phyloP scores from a whole-genome alignment of 2,888 invertebrate species.

The Drosophila nr. perissopoda region DNA sequence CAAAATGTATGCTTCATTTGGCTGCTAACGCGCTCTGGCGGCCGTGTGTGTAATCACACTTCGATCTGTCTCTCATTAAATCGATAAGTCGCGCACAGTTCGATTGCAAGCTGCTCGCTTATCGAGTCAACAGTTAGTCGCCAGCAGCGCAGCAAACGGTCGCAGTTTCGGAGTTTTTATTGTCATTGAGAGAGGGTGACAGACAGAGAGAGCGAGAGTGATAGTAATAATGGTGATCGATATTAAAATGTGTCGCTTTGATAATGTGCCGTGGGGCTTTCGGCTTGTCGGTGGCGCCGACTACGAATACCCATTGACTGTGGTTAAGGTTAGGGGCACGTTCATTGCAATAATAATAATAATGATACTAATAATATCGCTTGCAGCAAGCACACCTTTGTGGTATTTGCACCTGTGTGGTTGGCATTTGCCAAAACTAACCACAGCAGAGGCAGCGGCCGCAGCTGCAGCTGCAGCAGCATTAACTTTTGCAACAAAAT shows the following conservation, averaged over 20 bases:
- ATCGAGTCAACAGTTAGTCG: constrained; percentile 74
- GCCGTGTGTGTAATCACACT: constrained; percentile 33
- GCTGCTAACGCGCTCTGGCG: constrained; percentile 19
- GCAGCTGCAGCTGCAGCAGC: constrained; percentile 16
- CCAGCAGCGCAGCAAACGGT: constrained; percentile 49
- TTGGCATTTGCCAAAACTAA: constrained; percentile 11
- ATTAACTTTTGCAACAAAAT: constrained; percentile 33
- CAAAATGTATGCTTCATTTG: constrained; percentile 73
- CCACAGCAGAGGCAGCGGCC: constrained; percentile 38
- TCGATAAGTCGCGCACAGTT: constrained; percentile 40
- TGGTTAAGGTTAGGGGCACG: constrained; percentile 88
- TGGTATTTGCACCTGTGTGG: constrained; percentile 14
- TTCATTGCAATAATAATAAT: constrained; percentile 22
- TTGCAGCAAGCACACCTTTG: constrained; percentile 27
- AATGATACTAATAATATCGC: constrained; percentile 2
- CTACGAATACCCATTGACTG: constrained; percentile 90
- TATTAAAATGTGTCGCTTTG: constrained; percentile 88
- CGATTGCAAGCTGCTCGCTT: constrained; percentile 26
- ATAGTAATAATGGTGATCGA: constrained; percentile 87
- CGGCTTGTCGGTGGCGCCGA: constrained; percentile 91
- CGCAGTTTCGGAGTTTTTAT: constrained; percentile 17
- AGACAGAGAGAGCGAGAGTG: constrained; percentile 1
- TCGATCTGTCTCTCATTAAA: constrained; percentile 17
- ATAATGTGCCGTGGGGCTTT: constrained; percentile 91
- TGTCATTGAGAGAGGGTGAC: background rate